These are phyloP conservation scores for Onychostruthus taczanowskii DNA, from an alignment of 2,113 vertebrate species.

Conservation along the genomic window DNA sequence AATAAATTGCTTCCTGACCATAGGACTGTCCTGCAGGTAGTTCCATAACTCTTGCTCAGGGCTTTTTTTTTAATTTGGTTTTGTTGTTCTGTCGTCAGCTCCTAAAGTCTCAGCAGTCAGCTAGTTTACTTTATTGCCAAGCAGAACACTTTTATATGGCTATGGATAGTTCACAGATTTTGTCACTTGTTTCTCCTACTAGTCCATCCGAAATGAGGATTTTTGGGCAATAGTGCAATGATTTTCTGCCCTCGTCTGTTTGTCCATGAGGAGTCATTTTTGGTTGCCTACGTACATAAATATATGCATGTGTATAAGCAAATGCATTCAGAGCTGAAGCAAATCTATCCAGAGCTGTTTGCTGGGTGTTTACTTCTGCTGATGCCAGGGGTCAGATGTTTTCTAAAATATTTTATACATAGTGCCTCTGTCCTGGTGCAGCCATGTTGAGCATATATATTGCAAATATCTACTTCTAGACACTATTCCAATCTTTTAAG, in stretches of 20 bases:
- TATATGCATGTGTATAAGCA: neutral
- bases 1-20: neutral
- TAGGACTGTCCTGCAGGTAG: neutral
- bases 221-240: neutral
- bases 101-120: neutral
- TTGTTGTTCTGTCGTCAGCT: neutral
- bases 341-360: neutral
- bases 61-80: neutral
- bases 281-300: neutral
- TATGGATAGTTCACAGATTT: neutral
- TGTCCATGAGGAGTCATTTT: neutral
- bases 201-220: neutral
- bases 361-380: neutral
- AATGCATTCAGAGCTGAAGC: neutral
- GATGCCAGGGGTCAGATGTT: neutral
- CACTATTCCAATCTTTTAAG: constrained; percentile 76
- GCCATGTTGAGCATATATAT: neutral
- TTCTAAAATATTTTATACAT: neutral
- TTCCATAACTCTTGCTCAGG: accelerated
- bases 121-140: neutral
- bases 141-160: neutral
- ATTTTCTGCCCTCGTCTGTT: neutral
- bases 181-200: neutral
- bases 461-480: neutral
- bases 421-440: neutral